Evolutionary conservation across 37 sponge, comb jelly and placozoan genomes (phyloP).

Genomic region (Crambe crambe): DNA sequence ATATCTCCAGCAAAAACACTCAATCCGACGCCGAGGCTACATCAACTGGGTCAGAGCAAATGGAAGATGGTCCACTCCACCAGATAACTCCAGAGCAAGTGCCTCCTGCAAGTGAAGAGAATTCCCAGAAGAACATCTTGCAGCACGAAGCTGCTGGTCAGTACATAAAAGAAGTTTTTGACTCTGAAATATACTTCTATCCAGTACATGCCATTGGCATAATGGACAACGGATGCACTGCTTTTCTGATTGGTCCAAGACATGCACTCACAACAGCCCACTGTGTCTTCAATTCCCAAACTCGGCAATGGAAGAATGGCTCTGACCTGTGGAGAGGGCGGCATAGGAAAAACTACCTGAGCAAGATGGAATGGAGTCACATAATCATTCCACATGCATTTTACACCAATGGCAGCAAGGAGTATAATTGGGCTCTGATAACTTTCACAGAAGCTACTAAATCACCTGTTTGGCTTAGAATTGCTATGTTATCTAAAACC

Average conservation of each 20-base stretch:
- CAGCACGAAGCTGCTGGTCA: neutral
- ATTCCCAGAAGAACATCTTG: too few species aligned
- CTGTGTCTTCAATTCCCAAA: slow-evolving; percentile 23
- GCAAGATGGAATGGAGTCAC: slow-evolving; percentile 2
- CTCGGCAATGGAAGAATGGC: neutral
- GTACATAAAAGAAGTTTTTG: neutral
- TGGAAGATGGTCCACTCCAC: slow-evolving; percentile 29
- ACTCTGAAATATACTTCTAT: neutral
- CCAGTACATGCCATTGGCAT: slow-evolving; percentile 31
- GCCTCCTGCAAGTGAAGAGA: neutral
- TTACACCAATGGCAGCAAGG: neutral
- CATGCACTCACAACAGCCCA: slow-evolving; percentile 34
- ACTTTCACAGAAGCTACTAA: neutral
- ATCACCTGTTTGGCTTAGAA: slow-evolving; percentile 34
- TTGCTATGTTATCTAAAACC: neutral
- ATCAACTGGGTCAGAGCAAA: neutral
- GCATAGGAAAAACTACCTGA: neutral
- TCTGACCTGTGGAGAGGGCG: slow-evolving; percentile 26
- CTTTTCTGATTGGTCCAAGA: slow-evolving; percentile 23
- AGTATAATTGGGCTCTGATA: slow-evolving; percentile 22
- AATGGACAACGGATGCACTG: slow-evolving; percentile 44
- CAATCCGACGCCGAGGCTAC: neutral
- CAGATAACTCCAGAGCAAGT: neutral
- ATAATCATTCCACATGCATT: neutral
- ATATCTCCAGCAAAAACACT: neutral